Conservation (phyloP, 2,888 invertebrate genomes). For the Iselma pallidipennis region DNA sequence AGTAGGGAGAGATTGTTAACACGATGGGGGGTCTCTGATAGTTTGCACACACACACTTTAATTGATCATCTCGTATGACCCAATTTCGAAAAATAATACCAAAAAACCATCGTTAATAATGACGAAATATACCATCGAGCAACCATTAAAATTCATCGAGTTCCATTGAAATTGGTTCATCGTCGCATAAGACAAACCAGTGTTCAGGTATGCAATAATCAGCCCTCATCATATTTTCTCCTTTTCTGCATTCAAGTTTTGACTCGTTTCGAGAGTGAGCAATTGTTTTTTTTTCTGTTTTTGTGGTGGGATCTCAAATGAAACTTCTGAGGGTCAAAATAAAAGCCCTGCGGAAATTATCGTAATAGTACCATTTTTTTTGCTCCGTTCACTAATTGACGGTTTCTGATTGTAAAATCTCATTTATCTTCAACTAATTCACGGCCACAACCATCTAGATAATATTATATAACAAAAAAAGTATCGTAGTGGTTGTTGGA, state of each 20-base stretch:
- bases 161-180: slow-evolving; percentile 2
- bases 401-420: slow-evolving; percentile 3
- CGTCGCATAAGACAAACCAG: too few relatives aligned
- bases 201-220: slow-evolving; percentile 6
- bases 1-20: too few relatives aligned
- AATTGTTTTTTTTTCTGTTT: neutral
- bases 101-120: neutral
- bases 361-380: neutral
- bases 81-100: neutral
- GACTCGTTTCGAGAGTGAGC: neutral
- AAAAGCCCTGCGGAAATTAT: neutral
- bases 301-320: neutral
- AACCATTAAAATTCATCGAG: neutral
- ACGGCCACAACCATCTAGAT: neutral
- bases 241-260: neutral
- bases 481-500: neutral
- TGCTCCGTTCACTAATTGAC: neutral
- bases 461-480: neutral
- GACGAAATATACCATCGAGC: too few relatives aligned
- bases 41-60: too few relatives aligned
- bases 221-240: neutral
- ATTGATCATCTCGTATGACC: neutral
- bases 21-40: too few relatives aligned
- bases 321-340: neutral
- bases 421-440: slow-evolving; percentile 1